Conservation (phyloP, 2,797 vertebrate species). For the Decapterus maruadsi region DNA sequence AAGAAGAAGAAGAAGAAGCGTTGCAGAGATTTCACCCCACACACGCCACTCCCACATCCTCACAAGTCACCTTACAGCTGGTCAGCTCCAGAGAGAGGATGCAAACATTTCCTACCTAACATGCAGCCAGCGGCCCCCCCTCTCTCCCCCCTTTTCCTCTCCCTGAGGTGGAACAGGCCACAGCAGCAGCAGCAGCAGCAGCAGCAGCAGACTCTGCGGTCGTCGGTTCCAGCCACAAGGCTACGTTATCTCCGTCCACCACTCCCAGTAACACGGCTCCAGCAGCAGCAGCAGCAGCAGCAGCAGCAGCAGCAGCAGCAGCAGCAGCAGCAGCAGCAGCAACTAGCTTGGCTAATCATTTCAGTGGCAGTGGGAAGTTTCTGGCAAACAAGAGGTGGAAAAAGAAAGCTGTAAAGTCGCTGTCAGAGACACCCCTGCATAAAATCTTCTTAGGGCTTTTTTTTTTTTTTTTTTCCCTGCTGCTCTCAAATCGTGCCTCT, state of each 20-base stretch:
- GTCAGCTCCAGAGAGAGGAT: slow-evolving; percentile 72
- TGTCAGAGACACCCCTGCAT: slow-evolving; percentile 67
- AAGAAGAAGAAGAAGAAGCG: slow-evolving; percentile 9
- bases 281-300: slow-evolving; percentile 32
- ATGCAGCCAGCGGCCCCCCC: slow-evolving; percentile 61
- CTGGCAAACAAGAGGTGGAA: slow-evolving; percentile 54
- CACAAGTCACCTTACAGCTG: slow-evolving; percentile 79
- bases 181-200: slow-evolving; percentile 60
- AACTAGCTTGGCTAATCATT: slow-evolving; percentile 68
- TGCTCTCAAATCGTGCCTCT: slow-evolving; percentile 60
- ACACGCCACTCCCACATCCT: slow-evolving; percentile 75
- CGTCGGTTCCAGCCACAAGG: slow-evolving; percentile 61
- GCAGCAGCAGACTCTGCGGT: slow-evolving; percentile 50
- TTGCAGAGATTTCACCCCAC: slow-evolving; percentile 47
- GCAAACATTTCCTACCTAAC: slow-evolving; percentile 82
- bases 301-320: slow-evolving; percentile 35
- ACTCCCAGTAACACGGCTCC: slow-evolving; percentile 68
- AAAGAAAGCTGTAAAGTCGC: slow-evolving; percentile 45
- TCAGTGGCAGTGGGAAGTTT: slow-evolving; percentile 58
- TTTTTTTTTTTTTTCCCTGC: slow-evolving; percentile 54
- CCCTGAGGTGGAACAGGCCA: slow-evolving; percentile 73
- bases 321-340: background rate
- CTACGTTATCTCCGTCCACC: slow-evolving; percentile 75
- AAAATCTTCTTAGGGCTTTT: slow-evolving; percentile 62
- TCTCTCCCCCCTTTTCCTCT: slow-evolving; percentile 67